These are phyloP conservation scores for Anorthoa munda DNA, from an alignment of 2,888 invertebrate genomes.

Conservation along the genomic window DNA sequence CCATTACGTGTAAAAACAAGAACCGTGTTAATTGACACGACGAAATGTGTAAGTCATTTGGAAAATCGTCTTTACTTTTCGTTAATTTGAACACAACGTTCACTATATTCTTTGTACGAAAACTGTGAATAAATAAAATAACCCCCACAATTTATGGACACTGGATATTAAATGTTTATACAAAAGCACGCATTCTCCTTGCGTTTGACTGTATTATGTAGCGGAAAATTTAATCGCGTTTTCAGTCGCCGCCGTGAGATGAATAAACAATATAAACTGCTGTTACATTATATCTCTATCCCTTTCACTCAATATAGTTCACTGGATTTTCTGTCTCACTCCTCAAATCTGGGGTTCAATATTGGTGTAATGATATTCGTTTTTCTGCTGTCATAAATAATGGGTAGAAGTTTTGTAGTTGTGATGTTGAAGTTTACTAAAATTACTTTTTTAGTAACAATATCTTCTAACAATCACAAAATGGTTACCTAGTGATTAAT, in stretches of 20 bases:
- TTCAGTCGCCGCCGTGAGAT: conserved; percentile 85
- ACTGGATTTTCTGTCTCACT: conserved; percentile 72
- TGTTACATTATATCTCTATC: conserved; percentile 67
- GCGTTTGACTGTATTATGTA: conserved; percentile 84
- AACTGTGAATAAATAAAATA: conserved; percentile 55
- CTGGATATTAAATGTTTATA: conserved; percentile 68
- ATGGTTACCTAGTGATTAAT: neutral
- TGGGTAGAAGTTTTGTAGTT: conserved; percentile 8
- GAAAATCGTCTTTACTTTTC: neutral
- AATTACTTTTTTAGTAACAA: neutral
- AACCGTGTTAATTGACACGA: neutral
- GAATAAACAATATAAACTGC: conserved; percentile 84
- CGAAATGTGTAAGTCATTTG: too few relatives aligned
- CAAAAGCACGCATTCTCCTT: conserved; percentile 73
- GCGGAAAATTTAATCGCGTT: conserved; percentile 88
- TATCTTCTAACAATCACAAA: neutral
- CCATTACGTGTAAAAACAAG: neutral
- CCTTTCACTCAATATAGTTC: conserved; percentile 68
- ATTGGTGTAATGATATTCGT: conserved; percentile 32
- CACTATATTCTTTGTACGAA: conserved; percentile 24
- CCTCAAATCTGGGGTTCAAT: conserved; percentile 49
- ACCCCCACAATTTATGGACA: conserved; percentile 60
- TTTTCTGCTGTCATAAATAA: conserved; percentile 39
- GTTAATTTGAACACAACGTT: neutral
- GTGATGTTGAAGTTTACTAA: neutral